Evolutionary conservation across 2,797 vertebrate species (phyloP), one percentile per base, ranked within the genome.

Genomic region (Martes flavigula): DNA sequence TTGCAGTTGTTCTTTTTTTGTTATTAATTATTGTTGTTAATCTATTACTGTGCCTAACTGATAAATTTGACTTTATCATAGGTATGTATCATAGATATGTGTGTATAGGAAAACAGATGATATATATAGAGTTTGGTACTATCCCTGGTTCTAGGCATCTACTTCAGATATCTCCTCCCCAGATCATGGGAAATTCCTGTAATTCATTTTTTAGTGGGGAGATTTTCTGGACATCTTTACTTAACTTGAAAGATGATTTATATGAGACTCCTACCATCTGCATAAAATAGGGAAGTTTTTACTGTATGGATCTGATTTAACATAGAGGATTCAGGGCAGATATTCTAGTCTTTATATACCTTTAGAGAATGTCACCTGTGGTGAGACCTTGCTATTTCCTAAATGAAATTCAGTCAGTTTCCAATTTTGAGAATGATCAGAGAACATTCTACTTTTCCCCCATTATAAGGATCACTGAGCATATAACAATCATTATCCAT

Each of bases 391-490:
- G 18, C 54, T 81, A 7, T 96, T 96, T 90, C 21, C 30, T 91
- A 90, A 91, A 56, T 95, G 51, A 96, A 94, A 96, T 97, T 38
- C 48, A 27, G 72, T 43, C 40, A 9, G 23, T 90, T 93, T 88
- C 81, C 32, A 91, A 78, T 96, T 94, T 86, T 73, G 75, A 93
- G 27, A 96, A 25, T 94, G 51, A 93, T 84, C 54, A 2, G 18
- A 77, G 35, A 78, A 72, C 81, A 95, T 89, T 73, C 79, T 70
- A 68, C 88, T 68, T 51, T 88, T 85, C 9, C 18, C 35, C 32
- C 5, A 72, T 51, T 91, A 40, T 89, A 95, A 92, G 70, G 86
- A 92, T 94, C 72, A 90, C 35, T 96, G 93, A 94, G 46, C 23
- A 79, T 73, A 72, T 51, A 87, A 70, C n/a, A 83, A 40, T 58